Base-by-base conservation (phyloP, 1,140 invertebrate genomes). In the Atopsyche davidsoni region DNA sequence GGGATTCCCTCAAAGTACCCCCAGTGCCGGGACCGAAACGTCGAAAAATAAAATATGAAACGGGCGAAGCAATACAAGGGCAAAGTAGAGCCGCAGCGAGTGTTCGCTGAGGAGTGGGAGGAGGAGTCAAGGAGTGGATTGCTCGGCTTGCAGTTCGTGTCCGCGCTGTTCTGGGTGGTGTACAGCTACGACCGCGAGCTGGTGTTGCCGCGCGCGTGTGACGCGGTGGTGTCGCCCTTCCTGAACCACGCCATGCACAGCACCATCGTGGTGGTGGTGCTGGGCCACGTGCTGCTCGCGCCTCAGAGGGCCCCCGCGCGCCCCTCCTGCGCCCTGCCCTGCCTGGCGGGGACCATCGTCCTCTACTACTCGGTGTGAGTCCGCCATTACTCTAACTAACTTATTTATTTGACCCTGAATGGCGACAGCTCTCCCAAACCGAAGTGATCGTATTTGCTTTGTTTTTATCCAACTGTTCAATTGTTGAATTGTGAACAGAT, bases 161-260 rank as follows among this genome's bases (percentile, higher is more conserved):
- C 74, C 10, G 53, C 72, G 14, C 75, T 79, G 59, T 86, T 86
- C 65, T 87, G 85, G 85, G 63, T 57, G 2, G 62, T 86, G 1
- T 87, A 77, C 67, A 62, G 68, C 16, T 75, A 84, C 17, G 79
- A 86, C 64, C 67, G 83, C 24, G 81, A 86, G 62, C 69, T 84
- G 48, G 76, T 86, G 2, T 81, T 82, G 62, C 84, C 85, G 0
- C 63, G 67, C 58, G 61, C 66, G 3, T 67, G 81, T 35, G 84
- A 86, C 59, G 56, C 64, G 22, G 65, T 82, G 18, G 74, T 83
- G 45, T 82, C 83, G 22, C 60, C 64, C 50, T 85, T 82, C 81
- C 67, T 85, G 49, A 87, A 87, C 63, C 83, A 86, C 63, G 75
- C 78, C 17, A 75, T 85, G 51, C 78, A 81, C 62, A 80, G 76